Evolutionary conservation across 1,140 invertebrate genomes (phyloP), one percentile per base, ranked within the genome.

Genomic region (Carposina sasakii): DNA sequence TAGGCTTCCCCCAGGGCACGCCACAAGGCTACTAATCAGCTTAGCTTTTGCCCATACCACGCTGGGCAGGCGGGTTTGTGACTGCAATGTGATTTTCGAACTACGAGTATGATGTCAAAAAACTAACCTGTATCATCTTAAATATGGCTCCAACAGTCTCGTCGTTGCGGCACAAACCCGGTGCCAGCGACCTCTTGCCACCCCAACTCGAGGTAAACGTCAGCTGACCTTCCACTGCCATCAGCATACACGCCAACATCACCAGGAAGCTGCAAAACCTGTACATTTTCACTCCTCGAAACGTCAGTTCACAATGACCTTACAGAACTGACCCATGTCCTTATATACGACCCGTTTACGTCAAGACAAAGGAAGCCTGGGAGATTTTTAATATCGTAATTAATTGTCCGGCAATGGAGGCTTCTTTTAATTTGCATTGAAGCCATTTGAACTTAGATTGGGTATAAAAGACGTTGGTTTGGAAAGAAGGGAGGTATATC

Each of bases 181-280:
- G 13, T 3, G 15, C 15, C 13, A 34, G 15, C 19, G 36, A 20
- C 12, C 15, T 20, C 13, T 15, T 15, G 8, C 31, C 31, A 10
- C 36, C 36, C 36, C 36, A 39, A 15, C 36, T 39, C 1, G 36
- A 39, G 36, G 36, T 39, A 13, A 39, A 39, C 17, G 36, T 39
- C 19, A 39, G 36, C 36, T 39, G 36, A 9, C 19, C 36, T 20
- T 39, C 36, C 24, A 28, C 24, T 9, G 20, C 9, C 2, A 39
- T 17, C 17, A 20, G 8, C 10, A 22, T 13, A 13, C 36, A 39
- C 12, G 19, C 36, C 1, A 39, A 17, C 36, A 39, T 17, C 8
- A 39, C 12, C 9, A 39, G 13, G 9, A 20, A 8, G 9, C 20
- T n/a, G 36, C 2, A 16, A 6, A 28, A 6, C 16, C 19, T 36